Evolutionary conservation across 2,113 vertebrate genomes (phyloP), one percentile per base, ranked within the genome.

Genomic region (Gambusia holbrooki): DNA sequence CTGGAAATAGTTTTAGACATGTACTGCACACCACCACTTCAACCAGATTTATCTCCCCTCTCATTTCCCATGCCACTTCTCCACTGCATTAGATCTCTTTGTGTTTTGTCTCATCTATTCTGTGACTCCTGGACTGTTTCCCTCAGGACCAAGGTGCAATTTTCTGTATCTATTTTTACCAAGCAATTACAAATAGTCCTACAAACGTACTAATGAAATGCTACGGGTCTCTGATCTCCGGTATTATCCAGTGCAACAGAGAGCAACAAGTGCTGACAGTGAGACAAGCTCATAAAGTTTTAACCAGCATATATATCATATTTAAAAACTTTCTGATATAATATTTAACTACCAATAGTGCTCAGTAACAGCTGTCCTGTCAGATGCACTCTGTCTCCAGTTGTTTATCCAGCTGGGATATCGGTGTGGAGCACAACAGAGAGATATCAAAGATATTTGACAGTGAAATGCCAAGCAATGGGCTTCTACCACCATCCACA

Each of bases 1-100:
- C 74, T 74, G 82, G 85, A 90, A 92, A 92, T 89, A 89, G 88
- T 93, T 94, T 92, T 90, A 93, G 87, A 90, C 84, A 73, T 78
- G 76, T 65, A 67, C 75, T 51, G 80, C 81, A 37, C 82, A 82
- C 69, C 88, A 79, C 60, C 81, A 63, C 74, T 87, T 82, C 76
- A 79, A n/a, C 76, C 77, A 69, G 85, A 92, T 90, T 91, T 81
- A 90, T 93, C 92, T 92, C 83, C 73, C 65, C 62, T 85, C 79
- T 91, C 77, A 88, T 90, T 91, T 89, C 88, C 87, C 86, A 58
- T 71, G 73, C 77, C 80, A 76, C 67, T 83, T 85, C 78, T 77
- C 74, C 74, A 70, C 72, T n/a, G 60, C 66, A 19, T 86, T 83
- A 80, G 73, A 84, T 70, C 42, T 75, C 72, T 68, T 37, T 71